Base-by-base conservation (phyloP, 2,888 invertebrate species). In the Acleris emargana region DNA sequence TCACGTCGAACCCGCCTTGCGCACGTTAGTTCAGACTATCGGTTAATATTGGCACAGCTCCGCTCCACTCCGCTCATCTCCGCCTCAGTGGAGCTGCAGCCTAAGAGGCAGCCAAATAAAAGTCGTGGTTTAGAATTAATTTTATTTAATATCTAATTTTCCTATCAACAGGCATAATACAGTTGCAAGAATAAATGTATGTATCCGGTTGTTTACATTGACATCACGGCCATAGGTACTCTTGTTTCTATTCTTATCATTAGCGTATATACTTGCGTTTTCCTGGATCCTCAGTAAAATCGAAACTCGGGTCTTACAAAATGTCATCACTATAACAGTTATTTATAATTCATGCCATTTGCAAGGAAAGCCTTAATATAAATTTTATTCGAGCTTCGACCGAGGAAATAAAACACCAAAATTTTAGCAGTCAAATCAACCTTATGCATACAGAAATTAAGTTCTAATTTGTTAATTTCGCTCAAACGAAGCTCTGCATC, bases 81-180 rank as follows among this genome's bases (percentile, higher is more conserved):
- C n/a, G n/a, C n/a, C n/a, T n/a, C n/a, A n/a, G n/a, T n/a, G n/a
- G n/a, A n/a, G n/a, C n/a, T n/a, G n/a, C n/a, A n/a, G n/a, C n/a
- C n/a, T n/a, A n/a, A n/a, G 22, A 59, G 57, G 60, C 54, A 68
- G 9, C 50, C 50, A 77, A 81, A 78, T 71, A 78, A 83, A 86
- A 83, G 72, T 63, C 70, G 67, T 58, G 58, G 62, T 82, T 80
- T 87, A 86, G 89, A 86, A 87, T 90, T 90, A 89, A 86, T 89
- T 89, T 89, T 90, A 90, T 91, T 91, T 91, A 91, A 89, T 89
- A 91, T 85, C 91, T 91, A 91, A 84, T 82, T 87, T 13, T 38
- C 86, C 90, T 90, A 91, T 90, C 83, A 88, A 88, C 87, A 86
- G 88, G 87, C 89, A 87, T 88, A 88, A 84, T 89, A 91, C 87